Evolutionary conservation across 2,113 vertebrate genomes (phyloP).

Genomic region (Sigmodon hispidus): DNA sequence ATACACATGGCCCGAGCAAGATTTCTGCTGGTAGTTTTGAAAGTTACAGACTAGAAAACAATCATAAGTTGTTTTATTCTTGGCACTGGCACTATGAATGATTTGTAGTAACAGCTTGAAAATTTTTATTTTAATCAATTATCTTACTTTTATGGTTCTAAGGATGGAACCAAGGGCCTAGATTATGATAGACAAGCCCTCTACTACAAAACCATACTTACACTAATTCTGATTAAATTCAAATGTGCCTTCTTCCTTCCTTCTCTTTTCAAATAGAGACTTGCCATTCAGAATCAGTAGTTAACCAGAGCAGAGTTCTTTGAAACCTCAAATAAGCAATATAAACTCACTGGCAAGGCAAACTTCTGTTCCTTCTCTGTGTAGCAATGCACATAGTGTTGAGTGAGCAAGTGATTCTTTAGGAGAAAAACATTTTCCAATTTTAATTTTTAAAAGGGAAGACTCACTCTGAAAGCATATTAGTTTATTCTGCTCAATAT

Average conservation of each 20-base stretch:
- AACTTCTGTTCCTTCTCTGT: not conserved
- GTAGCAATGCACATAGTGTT: not conserved
- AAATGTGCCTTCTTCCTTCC: not conserved
- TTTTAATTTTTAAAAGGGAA: constrained; percentile 43
- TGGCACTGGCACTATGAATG: not conserved
- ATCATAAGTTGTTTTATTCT: not conserved
- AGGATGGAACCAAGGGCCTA: not conserved
- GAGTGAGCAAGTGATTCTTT: not conserved
- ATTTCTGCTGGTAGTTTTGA: constrained; percentile 99
- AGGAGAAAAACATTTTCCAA: not conserved
- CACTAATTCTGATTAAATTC: not conserved
- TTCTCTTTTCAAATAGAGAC: constrained; percentile 22
- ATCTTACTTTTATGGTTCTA: not conserved
- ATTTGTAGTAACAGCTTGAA: not conserved
- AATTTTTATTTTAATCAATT: constrained; percentile 44
- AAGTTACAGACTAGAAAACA: constrained; percentile 93
- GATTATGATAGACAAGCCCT: not conserved
- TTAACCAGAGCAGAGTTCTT: not conserved
- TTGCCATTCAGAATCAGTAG: not conserved
- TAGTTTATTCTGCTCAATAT: not conserved
- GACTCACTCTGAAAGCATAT: constrained; percentile 37
- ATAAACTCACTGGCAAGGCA: not conserved
- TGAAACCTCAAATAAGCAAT: not conserved
- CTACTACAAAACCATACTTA: not conserved
- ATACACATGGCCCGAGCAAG: constrained; percentile 98